Percentiles rank a stretch among this genome's conserved stretches.
Evolutionary conservation across 2,888 invertebrate genomes (phyloP).

Genomic region (Deladenus siricidicola): DNA sequence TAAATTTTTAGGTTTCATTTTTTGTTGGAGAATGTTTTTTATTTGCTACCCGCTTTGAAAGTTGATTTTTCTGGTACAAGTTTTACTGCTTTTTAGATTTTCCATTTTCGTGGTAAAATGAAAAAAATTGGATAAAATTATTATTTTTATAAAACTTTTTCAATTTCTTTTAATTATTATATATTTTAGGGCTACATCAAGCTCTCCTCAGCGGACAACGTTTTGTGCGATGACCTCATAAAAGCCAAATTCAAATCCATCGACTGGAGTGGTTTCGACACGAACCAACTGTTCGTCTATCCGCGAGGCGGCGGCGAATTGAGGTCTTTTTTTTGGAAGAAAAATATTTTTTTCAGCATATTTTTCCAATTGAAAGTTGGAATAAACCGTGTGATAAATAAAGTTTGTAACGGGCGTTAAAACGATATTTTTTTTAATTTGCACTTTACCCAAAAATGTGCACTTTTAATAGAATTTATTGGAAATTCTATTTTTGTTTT

Average conservation of each 20-base stretch:
- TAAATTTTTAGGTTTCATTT: not conserved
- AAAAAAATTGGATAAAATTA: too few relatives aligned
- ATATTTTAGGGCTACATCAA: conserved; percentile 31
- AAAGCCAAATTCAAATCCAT: conserved; percentile 29
- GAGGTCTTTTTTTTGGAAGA: conserved; percentile 8
- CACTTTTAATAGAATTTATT: not conserved
- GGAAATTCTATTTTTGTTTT: not conserved
- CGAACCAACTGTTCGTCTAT: conserved; percentile 24
- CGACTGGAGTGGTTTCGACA: conserved; percentile 31
- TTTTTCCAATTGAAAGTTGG: too few relatives aligned
- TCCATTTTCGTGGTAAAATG: too few relatives aligned
- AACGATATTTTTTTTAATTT: too few relatives aligned
- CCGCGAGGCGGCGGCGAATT: conserved; percentile 29
- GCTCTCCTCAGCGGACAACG: conserved; percentile 30
- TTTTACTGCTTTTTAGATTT: too few relatives aligned
- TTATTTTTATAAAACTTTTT: too few relatives aligned
- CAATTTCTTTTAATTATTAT: too few relatives aligned
- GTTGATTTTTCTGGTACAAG: too few relatives aligned
- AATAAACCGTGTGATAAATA: not conserved
- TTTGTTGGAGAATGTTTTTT: too few relatives aligned
- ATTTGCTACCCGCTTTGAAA: too few relatives aligned
- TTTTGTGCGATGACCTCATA: conserved; percentile 24
- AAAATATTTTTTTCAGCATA: not conserved
- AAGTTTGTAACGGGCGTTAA: not conserved
- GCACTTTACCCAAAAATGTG: not conserved